A percentile compares a stretch with the other conserved stretches of the same genome.
These are phyloP conservation scores for Seriola quinqueradiata DNA, from an alignment of 2,113 vertebrate species.

Conservation along the genomic window DNA sequence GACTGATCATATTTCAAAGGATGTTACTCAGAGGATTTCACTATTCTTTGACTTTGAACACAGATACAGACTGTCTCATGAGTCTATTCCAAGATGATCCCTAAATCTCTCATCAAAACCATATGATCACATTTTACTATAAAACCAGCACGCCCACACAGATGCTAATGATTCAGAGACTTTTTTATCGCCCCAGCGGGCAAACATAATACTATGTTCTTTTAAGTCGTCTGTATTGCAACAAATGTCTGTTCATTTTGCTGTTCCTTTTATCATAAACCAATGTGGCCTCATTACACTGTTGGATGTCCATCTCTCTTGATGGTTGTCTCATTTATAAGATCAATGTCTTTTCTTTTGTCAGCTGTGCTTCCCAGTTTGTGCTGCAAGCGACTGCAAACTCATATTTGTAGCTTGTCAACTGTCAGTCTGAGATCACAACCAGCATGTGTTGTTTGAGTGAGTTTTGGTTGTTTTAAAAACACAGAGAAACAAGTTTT, in stretches of 20 bases:
- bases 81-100: slow-evolving; percentile 7
- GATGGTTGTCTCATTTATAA: slow-evolving; percentile 11
- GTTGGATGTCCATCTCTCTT: slow-evolving; percentile 16
- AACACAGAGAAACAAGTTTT: neutral
- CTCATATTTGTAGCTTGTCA: neutral
- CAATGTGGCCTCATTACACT: slow-evolving; percentile 20
- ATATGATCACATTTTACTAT: slow-evolving; percentile 28
- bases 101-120: slow-evolving; percentile 34
- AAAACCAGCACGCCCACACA: neutral
- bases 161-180: slow-evolving; percentile 19
- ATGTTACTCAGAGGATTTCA: slow-evolving; percentile 8
- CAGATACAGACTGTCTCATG: slow-evolving; percentile 5
- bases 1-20: slow-evolving; percentile 33
- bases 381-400: neutral
- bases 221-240: slow-evolving; percentile 28
- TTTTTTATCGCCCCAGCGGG: neutral
- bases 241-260: slow-evolving; percentile 6
- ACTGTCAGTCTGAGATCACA: slow-evolving; percentile 7
- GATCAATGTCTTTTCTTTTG: slow-evolving; percentile 24
- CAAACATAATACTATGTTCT: slow-evolving; percentile 1
- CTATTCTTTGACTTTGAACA: neutral
- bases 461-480: neutral
- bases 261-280: slow-evolving; percentile 16
- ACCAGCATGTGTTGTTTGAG: neutral
- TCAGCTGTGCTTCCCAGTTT: neutral